Conservation (phyloP, 2,113 vertebrate species). For the Percopsis transmontana region DNA sequence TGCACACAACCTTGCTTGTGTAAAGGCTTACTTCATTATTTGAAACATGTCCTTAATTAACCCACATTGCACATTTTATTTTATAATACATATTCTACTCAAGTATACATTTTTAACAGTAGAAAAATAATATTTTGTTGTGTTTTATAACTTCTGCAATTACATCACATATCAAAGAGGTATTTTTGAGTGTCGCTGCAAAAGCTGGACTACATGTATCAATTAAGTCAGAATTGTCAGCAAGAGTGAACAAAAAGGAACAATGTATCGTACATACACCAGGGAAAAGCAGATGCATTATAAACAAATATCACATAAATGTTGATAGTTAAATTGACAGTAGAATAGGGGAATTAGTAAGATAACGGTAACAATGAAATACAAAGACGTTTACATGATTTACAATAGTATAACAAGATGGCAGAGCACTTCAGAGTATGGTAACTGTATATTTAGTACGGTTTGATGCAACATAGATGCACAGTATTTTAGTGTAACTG, state of each 20-base stretch:
- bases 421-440: conserved; percentile 28
- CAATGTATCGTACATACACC: conserved; percentile 30
- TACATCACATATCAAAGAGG: conserved; percentile 43
- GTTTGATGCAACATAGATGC: conserved; percentile 31
- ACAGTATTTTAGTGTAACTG: conserved; percentile 4
- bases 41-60: conserved; percentile 19
- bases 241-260: conserved; percentile 44
- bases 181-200: conserved; percentile 53
- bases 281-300: conserved; percentile 47
- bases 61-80: conserved; percentile 30
- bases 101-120: conserved; percentile 52
- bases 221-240: conserved; percentile 39
- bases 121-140: conserved; percentile 73
- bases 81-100: conserved; percentile 27
- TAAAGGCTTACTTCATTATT: neutral
- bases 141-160: conserved; percentile 46
- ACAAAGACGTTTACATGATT: conserved; percentile 42
- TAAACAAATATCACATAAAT: conserved; percentile 45
- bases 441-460: conserved; percentile 24
- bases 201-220: conserved; percentile 24
- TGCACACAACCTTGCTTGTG: no score
- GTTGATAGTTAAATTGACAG: conserved; percentile 41
- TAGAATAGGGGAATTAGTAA: conserved; percentile 9
- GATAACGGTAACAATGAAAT: conserved; percentile 27
- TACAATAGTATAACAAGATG: conserved; percentile 46